These are phyloP conservation scores for Copidosoma floridanum DNA, from an alignment of 1,140 invertebrate genomes.

Conservation along the genomic window DNA sequence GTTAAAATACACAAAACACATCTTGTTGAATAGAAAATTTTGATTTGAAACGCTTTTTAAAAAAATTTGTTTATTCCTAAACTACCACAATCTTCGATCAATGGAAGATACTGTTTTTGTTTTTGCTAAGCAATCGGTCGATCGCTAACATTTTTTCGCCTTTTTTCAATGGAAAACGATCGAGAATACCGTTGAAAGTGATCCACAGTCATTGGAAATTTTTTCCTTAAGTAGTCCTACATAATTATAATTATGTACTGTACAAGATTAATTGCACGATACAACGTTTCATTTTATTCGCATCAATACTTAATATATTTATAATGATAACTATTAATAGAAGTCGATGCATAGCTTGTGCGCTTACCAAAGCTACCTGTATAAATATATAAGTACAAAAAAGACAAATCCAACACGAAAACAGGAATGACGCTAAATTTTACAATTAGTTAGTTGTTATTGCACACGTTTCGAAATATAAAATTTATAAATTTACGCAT, in stretches of 20 bases:
- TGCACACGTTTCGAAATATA: background rate
- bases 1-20: conserved; percentile 13
- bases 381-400: conserved; percentile 19
- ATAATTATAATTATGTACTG: conserved; percentile 30
- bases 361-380: conserved; percentile 31
- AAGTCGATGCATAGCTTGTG: conserved; percentile 32
- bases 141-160: conserved; percentile 38
- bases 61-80: conserved; percentile 18
- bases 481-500: background rate
- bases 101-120: conserved; percentile 17
- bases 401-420: background rate
- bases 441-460: background rate
- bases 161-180: conserved; percentile 28
- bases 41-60: conserved; percentile 23
- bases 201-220: conserved; percentile 20
- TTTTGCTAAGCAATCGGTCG: conserved; percentile 23
- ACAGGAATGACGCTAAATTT: background rate
- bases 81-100: conserved; percentile 22
- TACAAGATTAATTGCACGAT: conserved; percentile 37
- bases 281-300: conserved; percentile 26
- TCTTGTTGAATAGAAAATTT: conserved; percentile 11
- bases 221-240: conserved; percentile 29
- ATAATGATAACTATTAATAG: conserved; percentile 38
- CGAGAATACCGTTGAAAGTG: conserved; percentile 19
- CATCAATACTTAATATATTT: conserved; percentile 33